Percentiles rank a stretch among this genome's conserved stretches.
Conservation (phyloP, 2,797 vertebrate genomes). For the Amniataba percoides region DNA sequence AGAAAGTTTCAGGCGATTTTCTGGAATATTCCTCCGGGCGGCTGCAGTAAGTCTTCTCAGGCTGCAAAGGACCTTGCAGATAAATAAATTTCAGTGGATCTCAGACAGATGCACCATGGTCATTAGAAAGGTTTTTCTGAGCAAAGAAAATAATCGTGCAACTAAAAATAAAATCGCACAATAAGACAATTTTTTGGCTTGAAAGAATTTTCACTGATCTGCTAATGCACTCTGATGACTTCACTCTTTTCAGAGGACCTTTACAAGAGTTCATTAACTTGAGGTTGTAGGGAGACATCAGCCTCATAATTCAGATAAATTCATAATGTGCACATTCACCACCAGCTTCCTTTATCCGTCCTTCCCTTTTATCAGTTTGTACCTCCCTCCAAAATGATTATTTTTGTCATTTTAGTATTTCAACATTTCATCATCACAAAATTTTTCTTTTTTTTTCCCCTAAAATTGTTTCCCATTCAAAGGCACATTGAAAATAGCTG, state of each 20-base stretch:
- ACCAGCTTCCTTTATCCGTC: neutral
- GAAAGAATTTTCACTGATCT: neutral
- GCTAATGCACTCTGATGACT: slow-evolving; percentile 19
- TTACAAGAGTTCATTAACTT: neutral
- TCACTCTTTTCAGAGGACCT: neutral
- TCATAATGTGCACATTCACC: neutral
- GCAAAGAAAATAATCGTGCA: neutral
- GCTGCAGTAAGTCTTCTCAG: slow-evolving; percentile 6
- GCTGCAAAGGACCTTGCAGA: slow-evolving; percentile 24
- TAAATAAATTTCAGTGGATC: slow-evolving; percentile 36
- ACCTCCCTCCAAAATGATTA: neutral
- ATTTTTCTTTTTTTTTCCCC: too few species aligned
- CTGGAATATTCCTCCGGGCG: neutral
- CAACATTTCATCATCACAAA: neutral
- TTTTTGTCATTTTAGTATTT: neutral
- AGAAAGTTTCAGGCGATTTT: neutral
- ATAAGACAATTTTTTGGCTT: neutral
- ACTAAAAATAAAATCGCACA: too few species aligned
- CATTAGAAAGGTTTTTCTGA: neutral
- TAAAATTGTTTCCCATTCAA: too few species aligned
- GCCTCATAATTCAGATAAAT: neutral
- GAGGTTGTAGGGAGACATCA: neutral
- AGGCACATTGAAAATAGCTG: neutral
- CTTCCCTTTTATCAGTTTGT: neutral
- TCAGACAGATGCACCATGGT: slow-evolving; percentile 19